Conservation (phyloP, 2,888 invertebrate species). For the Phaonia tiefii region DNA sequence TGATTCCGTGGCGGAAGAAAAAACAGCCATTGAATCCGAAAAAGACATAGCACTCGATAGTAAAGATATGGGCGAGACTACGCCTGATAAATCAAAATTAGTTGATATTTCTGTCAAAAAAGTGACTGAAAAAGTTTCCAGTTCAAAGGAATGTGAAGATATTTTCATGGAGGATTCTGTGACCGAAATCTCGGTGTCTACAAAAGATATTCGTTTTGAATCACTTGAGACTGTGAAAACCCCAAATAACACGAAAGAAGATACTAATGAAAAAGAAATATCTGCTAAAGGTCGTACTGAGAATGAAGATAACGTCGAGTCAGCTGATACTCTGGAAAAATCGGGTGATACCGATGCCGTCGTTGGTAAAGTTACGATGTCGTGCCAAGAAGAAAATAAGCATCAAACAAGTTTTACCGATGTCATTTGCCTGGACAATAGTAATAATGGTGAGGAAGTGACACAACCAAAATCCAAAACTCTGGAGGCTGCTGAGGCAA, state of each 20-base stretch:
- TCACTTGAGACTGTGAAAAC: no score
- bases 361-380: no score
- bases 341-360: no score
- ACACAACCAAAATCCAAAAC: no score
- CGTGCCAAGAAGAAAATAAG: no score
- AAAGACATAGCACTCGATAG: not conserved
- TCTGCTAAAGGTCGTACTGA: not conserved
- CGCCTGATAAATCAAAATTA: not conserved
- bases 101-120: not conserved
- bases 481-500: no score
- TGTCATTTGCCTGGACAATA: no score
- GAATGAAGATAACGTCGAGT: not conserved
- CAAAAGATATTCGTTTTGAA: not conserved
- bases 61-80: not conserved
- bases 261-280: not conserved
- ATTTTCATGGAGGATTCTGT: conserved; percentile 48
- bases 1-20: conserved; percentile 1
- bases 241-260: conserved; percentile 47
- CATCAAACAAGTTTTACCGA: no score
- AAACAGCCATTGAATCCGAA: not conserved
- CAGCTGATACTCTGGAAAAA: not conserved
- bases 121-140: not conserved
- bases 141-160: conserved; percentile 2
- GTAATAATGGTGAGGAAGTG: no score
- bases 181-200: conserved; percentile 36